phyloP scores from a whole-genome alignment of 2,888 invertebrate species.

The Pterostichus niger region DNA sequence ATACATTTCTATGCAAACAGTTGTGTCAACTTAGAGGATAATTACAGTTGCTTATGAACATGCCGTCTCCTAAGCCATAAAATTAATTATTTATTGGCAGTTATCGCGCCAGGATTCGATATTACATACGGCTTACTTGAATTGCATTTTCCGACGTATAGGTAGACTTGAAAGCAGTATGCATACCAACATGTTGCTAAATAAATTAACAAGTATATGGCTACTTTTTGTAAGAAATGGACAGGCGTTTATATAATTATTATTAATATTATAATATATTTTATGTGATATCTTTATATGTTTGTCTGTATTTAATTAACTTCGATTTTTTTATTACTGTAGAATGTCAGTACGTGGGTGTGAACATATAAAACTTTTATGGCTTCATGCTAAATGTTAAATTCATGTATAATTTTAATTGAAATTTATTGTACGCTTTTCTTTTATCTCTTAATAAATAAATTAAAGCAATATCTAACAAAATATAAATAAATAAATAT shows the following conservation, averaged over 20 bases:
- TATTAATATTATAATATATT: conserved; percentile 44
- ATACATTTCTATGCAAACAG: neutral
- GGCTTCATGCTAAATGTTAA: no score
- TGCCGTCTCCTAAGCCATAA: conserved; percentile 53
- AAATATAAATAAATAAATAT: no score
- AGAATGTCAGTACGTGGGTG: conserved; percentile 28
- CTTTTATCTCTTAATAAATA: no score
- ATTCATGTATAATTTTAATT: no score
- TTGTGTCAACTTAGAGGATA: neutral
- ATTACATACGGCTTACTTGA: conserved; percentile 35
- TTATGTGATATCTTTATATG: conserved; percentile 50
- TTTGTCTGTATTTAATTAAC: conserved; percentile 30
- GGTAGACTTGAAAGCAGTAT: neutral
- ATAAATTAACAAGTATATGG: conserved; percentile 14
- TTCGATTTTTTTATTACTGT: conserved; percentile 12
- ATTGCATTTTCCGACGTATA: conserved; percentile 3
- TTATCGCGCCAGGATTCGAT: conserved; percentile 50
- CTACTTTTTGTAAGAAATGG: conserved; percentile 1
- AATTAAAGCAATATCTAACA: no score
- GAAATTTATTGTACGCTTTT: no score
- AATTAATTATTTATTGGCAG: conserved; percentile 64
- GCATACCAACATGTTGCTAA: conserved; percentile 12
- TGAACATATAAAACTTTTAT: no score
- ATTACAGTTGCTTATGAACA: conserved; percentile 46
- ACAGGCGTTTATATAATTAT: conserved; percentile 47